Evolutionary conservation across 2,797 vertebrate species (phyloP).

Genomic region (Stomatorhinus walkeri): DNA sequence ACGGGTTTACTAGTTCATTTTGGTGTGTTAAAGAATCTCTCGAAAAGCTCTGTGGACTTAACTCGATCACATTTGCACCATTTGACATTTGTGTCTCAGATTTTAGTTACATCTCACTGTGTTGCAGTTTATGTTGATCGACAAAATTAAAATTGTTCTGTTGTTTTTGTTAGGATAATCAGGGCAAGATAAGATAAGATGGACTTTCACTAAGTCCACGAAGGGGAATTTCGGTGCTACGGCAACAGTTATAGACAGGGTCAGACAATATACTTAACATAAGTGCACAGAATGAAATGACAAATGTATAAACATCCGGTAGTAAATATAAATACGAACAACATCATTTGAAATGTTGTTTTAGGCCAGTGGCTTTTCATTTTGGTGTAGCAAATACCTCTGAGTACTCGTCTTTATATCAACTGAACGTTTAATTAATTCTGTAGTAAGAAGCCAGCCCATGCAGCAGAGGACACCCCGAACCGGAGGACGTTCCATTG

Average conservation of each 20-base stretch:
- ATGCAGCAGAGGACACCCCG: not conserved
- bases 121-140: not conserved
- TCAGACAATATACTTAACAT: not conserved
- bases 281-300: not conserved
- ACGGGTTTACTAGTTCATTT: not conserved
- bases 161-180: not conserved
- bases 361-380: not conserved
- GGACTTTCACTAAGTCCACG: not conserved
- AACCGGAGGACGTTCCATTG: not conserved
- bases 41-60: not conserved
- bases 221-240: not conserved
- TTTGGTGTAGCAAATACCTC: not conserved
- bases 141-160: not conserved
- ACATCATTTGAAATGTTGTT: not conserved
- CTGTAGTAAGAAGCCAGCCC: not conserved
- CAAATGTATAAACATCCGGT: not conserved
- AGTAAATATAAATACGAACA: not conserved
- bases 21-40: not conserved
- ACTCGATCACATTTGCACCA: not conserved
- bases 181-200: not conserved
- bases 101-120: not conserved
- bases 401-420: not conserved
- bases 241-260: not conserved
- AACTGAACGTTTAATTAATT: not conserved
- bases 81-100: not conserved